Conservation (phyloP, 2,888 invertebrate genomes). For the Melanargia galathea region DNA sequence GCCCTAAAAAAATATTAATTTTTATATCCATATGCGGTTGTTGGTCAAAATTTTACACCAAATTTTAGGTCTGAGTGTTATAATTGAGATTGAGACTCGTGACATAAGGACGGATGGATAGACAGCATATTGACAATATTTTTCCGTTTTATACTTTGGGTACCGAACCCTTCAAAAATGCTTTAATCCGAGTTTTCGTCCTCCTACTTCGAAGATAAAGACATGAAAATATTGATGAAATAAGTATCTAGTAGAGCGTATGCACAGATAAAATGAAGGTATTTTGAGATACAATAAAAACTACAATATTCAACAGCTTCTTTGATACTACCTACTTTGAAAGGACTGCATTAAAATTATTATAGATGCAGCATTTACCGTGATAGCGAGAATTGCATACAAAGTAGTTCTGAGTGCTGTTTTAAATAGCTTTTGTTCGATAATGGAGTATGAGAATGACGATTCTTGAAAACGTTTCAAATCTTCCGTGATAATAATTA, state of each 20-base stretch:
- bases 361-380: neutral
- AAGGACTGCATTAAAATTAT: slow-evolving; percentile 4
- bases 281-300: neutral
- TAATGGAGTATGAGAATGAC: neutral
- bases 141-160: no score
- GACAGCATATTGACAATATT: no score
- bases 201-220: no score
- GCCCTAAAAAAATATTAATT: no score
- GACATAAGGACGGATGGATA: no score
- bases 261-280: neutral
- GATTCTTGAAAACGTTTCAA: neutral
- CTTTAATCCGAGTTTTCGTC: no score
- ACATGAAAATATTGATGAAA: no score
- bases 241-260: neutral
- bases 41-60: no score
- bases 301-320: neutral
- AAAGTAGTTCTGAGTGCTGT: slow-evolving; percentile 5
- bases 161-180: no score
- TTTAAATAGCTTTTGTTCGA: neutral
- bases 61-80: no score
- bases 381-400: neutral
- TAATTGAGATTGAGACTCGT: no score
- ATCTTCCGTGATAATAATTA: neutral
- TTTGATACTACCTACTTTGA: neutral
- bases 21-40: no score